Conservation (phyloP, 2,113 vertebrate species). For the Corydoras maculifer region DNA sequence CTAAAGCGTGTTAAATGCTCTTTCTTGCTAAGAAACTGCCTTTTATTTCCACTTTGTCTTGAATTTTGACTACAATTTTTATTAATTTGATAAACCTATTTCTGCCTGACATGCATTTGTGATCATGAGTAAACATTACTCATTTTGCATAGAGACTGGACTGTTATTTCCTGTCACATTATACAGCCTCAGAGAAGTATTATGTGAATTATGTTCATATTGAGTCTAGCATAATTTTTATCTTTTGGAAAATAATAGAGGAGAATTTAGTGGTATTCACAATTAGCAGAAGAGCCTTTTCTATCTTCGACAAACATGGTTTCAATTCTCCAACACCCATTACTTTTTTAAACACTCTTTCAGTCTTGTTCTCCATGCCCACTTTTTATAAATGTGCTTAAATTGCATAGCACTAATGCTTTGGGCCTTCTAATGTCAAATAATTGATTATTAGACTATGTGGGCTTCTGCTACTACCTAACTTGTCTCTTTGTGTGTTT, state of each 20-base stretch:
- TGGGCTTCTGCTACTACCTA: slow-evolving; percentile 4
- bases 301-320: slow-evolving; percentile 36
- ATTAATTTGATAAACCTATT: too few relatives aligned
- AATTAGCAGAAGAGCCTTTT: slow-evolving; percentile 48
- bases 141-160: slow-evolving; percentile 19
- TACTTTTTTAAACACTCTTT: slow-evolving; percentile 12
- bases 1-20: too few relatives aligned
- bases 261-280: slow-evolving; percentile 30
- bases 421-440: slow-evolving; percentile 21
- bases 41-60: too few relatives aligned
- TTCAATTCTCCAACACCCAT: slow-evolving; percentile 4
- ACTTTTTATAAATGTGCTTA: neutral
- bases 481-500: neutral
- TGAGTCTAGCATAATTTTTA: slow-evolving; percentile 42
- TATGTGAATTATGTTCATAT: slow-evolving; percentile 45
- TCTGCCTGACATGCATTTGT: slow-evolving; percentile 38
- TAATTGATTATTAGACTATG: slow-evolving; percentile 16
- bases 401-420: slow-evolving; percentile 8
- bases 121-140: slow-evolving; percentile 49
- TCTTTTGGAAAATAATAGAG: slow-evolving; percentile 17
- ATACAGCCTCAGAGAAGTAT: slow-evolving; percentile 41
- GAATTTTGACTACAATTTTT: too few relatives aligned
- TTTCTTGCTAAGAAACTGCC: too few relatives aligned
- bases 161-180: slow-evolving; percentile 37
- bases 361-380: neutral